Evolutionary conservation across 2,888 invertebrate genomes (phyloP).

Genomic region (Hirtodrosophila duncani): DNA sequence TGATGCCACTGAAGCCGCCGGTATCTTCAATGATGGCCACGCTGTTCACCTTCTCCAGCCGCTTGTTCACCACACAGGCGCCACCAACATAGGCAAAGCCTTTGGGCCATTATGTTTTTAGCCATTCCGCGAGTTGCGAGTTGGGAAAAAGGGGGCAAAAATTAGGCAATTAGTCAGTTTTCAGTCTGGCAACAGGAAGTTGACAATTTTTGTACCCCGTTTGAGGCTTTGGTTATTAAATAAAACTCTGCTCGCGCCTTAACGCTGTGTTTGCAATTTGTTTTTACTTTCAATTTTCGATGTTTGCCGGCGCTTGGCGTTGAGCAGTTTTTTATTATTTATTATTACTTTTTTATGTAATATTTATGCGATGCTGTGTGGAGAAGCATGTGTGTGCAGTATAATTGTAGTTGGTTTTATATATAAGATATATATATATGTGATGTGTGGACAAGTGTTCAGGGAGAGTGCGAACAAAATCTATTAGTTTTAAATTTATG

Average conservation of each 20-base stretch:
- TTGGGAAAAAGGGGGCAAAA: slow-evolving; percentile 38
- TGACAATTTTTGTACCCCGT: slow-evolving; percentile 48
- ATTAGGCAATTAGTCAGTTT: slow-evolving; percentile 48
- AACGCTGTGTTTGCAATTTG: slow-evolving; percentile 36
- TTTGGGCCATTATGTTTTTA: slow-evolving; percentile 76
- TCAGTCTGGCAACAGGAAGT: slow-evolving; percentile 56
- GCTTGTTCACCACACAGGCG: slow-evolving; percentile 96
- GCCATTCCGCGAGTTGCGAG: too few relatives aligned
- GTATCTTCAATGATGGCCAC: slow-evolving; percentile 98
- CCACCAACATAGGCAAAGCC: slow-evolving; percentile 98
- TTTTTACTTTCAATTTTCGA: slow-evolving; percentile 46
- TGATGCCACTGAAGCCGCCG: slow-evolving; percentile 96
- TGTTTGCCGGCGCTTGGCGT: slow-evolving; percentile 35
- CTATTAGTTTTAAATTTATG: too few relatives aligned
- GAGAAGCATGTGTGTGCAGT: too few relatives aligned
- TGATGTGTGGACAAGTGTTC: too few relatives aligned
- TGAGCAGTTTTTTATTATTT: slow-evolving; percentile 46
- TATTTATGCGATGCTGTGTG: too few relatives aligned
- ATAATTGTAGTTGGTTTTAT: too few relatives aligned
- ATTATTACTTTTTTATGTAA: too few relatives aligned
- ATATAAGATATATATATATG: too few relatives aligned
- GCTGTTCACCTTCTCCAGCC: slow-evolving; percentile 96
- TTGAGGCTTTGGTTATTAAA: slow-evolving; percentile 24
- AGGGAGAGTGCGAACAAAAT: too few relatives aligned
- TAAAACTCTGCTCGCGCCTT: slow-evolving; percentile 15